These are phyloP conservation scores for Betta splendens DNA, from an alignment of 2,797 vertebrate genomes.

Conservation along the genomic window DNA sequence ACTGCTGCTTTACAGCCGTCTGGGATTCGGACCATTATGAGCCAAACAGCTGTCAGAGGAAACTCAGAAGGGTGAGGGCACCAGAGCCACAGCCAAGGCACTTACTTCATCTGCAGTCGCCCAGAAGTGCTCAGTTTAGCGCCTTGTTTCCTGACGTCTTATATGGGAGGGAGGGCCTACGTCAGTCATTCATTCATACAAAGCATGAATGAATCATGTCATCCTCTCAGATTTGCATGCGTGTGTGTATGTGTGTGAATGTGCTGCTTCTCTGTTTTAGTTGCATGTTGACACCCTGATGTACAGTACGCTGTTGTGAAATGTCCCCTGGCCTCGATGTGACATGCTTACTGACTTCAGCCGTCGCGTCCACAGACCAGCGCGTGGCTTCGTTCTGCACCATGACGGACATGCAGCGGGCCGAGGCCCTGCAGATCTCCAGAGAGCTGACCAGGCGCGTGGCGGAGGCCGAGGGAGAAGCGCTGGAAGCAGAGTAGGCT, in stretches of 20 bases:
- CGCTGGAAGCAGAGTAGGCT: conserved; percentile 86
- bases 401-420: conserved; percentile 90
- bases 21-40: conserved; percentile 46
- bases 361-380: conserved; percentile 85
- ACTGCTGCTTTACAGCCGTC: conserved; percentile 52
- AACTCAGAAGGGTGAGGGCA: conserved; percentile 55
- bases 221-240: conserved; percentile 43
- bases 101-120: conserved; percentile 29
- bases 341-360: conserved; percentile 35
- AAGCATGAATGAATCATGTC: conserved; percentile 45
- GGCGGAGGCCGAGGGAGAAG: conserved; percentile 84
- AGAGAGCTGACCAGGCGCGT: conserved; percentile 87
- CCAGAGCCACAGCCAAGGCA: conserved; percentile 48
- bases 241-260: conserved; percentile 28
- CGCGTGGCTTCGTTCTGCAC: conserved; percentile 93
- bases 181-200: conserved; percentile 49
- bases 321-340: conserved; percentile 31
- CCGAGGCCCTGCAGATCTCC: conserved; percentile 85
- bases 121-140: conserved; percentile 49
- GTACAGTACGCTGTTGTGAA: conserved; percentile 4
- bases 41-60: conserved; percentile 68
- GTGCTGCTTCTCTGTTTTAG: conserved; percentile 32
- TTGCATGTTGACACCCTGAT: conserved; percentile 26
- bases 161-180: conserved; percentile 1
- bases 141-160: conserved; percentile 47